phyloP scores from a whole-genome alignment of 2,113 vertebrate genomes.

The Diadophis punctatus region DNA sequence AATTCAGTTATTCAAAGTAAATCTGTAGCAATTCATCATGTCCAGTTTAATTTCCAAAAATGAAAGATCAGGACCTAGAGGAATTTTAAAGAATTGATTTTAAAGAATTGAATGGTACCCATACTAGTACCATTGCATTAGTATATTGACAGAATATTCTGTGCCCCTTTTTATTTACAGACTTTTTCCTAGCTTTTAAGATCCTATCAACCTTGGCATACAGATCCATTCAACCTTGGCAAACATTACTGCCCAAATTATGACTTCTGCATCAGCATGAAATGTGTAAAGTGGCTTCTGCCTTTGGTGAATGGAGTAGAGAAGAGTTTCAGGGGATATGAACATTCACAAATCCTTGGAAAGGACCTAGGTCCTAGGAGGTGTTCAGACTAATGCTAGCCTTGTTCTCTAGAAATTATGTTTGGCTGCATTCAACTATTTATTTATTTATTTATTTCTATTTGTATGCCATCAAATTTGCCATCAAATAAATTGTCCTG shows the following conservation, averaged over 20 bases:
- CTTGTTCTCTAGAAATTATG: conserved; percentile 57
- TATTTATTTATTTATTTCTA: too few species aligned
- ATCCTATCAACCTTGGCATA: conserved; percentile 56
- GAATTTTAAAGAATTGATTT: not conserved
- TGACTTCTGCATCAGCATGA: conserved; percentile 41
- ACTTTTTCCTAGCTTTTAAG: conserved; percentile 32
- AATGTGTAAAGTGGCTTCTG: conserved; percentile 30
- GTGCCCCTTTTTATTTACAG: conserved; percentile 46
- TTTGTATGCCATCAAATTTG: conserved; percentile 26
- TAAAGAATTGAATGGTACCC: too few species aligned
- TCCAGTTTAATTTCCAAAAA: not conserved
- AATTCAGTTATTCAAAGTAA: not conserved
- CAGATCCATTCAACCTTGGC: conserved; percentile 61
- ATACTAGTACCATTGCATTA: not conserved
- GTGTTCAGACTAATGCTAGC: conserved; percentile 40
- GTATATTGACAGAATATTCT: not conserved
- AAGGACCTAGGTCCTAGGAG: not conserved
- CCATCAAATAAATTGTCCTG: conserved; percentile 54
- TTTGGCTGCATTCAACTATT: conserved; percentile 43
- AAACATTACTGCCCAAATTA: conserved; percentile 52
- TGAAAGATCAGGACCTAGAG: not conserved
- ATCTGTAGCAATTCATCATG: not conserved
- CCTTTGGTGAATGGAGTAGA: not conserved
- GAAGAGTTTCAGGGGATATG: conserved; percentile 26
- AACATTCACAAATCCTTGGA: not conserved